Evolutionary conservation across 2,113 vertebrate genomes (phyloP), one percentile per base, ranked within the genome.

Genomic region (Toxotes jaculatrix): DNA sequence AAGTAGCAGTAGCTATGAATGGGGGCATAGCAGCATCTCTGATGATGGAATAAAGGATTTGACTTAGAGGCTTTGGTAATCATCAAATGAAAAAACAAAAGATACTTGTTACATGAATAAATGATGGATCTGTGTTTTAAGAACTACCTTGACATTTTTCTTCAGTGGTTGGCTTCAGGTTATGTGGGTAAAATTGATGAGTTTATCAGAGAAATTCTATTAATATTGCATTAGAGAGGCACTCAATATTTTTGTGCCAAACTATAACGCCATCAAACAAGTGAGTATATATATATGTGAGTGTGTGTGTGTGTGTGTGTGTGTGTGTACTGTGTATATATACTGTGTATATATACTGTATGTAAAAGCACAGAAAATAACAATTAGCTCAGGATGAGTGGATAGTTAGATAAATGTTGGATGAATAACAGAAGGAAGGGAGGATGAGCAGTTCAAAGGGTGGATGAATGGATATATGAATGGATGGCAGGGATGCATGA

Each of bases 71-170:
- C 43, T 55, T 77, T 59, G 19, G 7, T 34, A 21, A 57, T 47
- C 11, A 62, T 27, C 27, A 27, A 42, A 23, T 49, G 34, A 59
- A 31, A 64, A 56, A 38, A 56, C 31, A 23, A 40, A 65, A 67
- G 3, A 51, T 53, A 23, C 14, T 43, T 68, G 34, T 53, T 31
- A 16, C 40, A 40, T 69, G 40, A 38, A 74, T 57, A 62, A 74
- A 57, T 63, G 9, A 82, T 75, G 34, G 16, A 45, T 78, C 36
- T n/a, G n/a, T 65, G 67, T 27, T 53, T 59, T 16, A 51, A 27
- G 19, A 45, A 79, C 63, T 23, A 49, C 43, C 31, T 72, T 65
- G 61, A 72, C 10, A 42, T 47, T 79, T 56, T 38, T 71, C n/a
- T 57, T 77, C 9, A 66, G n/a, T 6, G 14, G 40, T 74, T 71